Evolutionary conservation across 2,888 invertebrate species (phyloP).

Genomic region (Tetrapedia diversipes): DNA sequence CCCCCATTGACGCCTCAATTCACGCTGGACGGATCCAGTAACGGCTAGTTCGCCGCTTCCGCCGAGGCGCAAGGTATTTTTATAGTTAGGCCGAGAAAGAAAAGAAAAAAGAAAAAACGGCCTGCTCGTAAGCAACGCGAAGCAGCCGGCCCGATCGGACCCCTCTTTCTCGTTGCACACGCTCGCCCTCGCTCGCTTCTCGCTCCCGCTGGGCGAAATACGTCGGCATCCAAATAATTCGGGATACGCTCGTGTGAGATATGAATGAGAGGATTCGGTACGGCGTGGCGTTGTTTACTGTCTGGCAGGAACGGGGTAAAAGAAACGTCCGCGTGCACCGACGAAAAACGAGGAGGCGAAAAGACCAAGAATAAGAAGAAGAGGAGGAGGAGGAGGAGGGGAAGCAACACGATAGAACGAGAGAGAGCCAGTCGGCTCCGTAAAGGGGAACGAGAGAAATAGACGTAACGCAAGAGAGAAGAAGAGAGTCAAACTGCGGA

Average conservation of each 20-base stretch:
- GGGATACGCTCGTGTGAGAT: slow-evolving; percentile 68
- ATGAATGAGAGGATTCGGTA: slow-evolving; percentile 73
- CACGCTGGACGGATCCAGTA: background rate
- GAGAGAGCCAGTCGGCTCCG: slow-evolving; percentile 27
- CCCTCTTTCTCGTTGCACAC: slow-evolving; percentile 25
- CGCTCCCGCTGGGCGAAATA: slow-evolving; percentile 47
- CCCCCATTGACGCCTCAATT: slow-evolving; percentile 7
- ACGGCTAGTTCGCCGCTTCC: slow-evolving; percentile 5
- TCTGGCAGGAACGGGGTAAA: slow-evolving; percentile 72
- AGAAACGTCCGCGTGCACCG: slow-evolving; percentile 68
- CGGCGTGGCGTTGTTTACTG: slow-evolving; percentile 78
- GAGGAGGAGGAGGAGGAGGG: background rate
- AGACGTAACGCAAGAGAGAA: slow-evolving; percentile 5
- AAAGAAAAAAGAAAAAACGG: slow-evolving; percentile 10
- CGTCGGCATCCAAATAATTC: slow-evolving; percentile 71
- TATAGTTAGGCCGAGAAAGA: slow-evolving; percentile 8
- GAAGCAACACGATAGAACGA: slow-evolving; percentile 4
- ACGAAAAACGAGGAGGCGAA: slow-evolving; percentile 59
- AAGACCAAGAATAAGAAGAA: slow-evolving; percentile 17
- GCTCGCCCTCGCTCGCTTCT: no score
- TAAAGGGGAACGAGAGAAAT: slow-evolving; percentile 11
- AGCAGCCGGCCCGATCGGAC: slow-evolving; percentile 10
- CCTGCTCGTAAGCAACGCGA: slow-evolving; percentile 35
- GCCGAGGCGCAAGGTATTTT: slow-evolving; percentile 30
- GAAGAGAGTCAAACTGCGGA: slow-evolving; percentile 12